phyloP scores from a whole-genome alignment of 1,140 invertebrate species.

The Acromyrmex echinatior region DNA sequence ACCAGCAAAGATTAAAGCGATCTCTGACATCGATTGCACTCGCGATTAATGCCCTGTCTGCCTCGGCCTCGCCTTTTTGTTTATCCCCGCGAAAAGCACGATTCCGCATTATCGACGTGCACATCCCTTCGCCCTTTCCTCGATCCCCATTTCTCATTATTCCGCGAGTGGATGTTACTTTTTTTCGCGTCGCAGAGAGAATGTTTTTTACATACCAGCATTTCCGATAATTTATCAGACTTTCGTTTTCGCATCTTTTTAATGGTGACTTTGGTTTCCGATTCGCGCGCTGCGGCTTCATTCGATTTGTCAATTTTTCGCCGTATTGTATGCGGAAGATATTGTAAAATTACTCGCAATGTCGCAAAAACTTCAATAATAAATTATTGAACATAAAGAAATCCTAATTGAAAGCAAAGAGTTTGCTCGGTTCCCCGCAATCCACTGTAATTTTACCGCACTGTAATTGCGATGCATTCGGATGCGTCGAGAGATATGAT shows the following conservation, averaged over 20 bases:
- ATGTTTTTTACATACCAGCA: conserved; percentile 24
- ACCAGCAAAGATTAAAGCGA: conserved; percentile 73
- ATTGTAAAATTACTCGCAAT: not conserved
- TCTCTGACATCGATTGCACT: conserved; percentile 73
- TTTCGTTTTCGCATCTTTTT: conserved; percentile 43
- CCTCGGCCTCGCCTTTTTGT: conserved; percentile 59
- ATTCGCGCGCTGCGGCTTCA: not conserved
- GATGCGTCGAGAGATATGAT: conserved; percentile 66
- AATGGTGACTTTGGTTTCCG: not conserved
- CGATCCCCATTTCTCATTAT: conserved; percentile 29
- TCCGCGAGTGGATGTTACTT: not conserved
- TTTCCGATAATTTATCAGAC: conserved; percentile 40
- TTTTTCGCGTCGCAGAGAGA: not conserved
- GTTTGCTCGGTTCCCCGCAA: conserved; percentile 2
- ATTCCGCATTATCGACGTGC: conserved; percentile 63
- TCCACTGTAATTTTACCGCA: conserved; percentile 15
- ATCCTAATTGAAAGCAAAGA: not conserved
- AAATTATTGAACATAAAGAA: not conserved
- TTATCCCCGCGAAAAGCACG: conserved; percentile 27
- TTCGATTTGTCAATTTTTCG: not conserved
- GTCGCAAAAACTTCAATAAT: not conserved
- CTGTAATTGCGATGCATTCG: conserved; percentile 78
- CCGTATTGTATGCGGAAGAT: not conserved
- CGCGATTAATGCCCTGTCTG: conserved; percentile 65
- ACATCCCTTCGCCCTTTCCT: not conserved